A percentile compares a stretch with the other conserved stretches of the same genome.
phyloP scores from a whole-genome alignment of 2,797 vertebrate species.

The Hoplostethus atlanticus region DNA sequence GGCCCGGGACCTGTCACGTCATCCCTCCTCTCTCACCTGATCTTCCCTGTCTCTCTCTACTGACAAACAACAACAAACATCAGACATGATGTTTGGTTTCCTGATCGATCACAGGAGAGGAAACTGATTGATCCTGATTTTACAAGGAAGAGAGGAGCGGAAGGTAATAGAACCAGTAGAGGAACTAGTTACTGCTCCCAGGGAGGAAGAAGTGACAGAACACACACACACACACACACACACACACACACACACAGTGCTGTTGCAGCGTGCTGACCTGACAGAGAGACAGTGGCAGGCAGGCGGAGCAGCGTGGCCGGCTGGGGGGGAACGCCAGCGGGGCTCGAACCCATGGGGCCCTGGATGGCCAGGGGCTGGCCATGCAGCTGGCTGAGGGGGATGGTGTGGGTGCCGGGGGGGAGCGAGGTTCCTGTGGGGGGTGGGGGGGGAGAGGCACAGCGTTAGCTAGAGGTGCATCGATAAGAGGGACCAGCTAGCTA shows the following conservation, averaged over 20 bases:
- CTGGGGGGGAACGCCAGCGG: slow-evolving; percentile 66
- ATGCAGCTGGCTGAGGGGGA: slow-evolving; percentile 84
- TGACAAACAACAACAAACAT: too few species aligned
- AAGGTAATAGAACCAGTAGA: too few species aligned
- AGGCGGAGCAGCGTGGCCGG: slow-evolving; percentile 80
- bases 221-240: neutral
- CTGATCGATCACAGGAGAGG: too few species aligned
- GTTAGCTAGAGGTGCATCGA: neutral
- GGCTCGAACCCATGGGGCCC: slow-evolving; percentile 67
- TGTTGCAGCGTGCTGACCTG: slow-evolving; percentile 72
- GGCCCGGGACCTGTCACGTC: too few species aligned
- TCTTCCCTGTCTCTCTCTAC: too few species aligned
- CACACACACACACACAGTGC: neutral
- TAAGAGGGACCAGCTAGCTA: too few species aligned
- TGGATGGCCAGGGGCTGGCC: slow-evolving; percentile 64
- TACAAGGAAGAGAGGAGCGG: too few species aligned
- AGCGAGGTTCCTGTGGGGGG: slow-evolving; percentile 77
- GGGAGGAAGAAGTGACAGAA: too few species aligned
- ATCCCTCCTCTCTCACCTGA: too few species aligned
- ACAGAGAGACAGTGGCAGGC: slow-evolving; percentile 77
- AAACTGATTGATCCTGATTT: too few species aligned
- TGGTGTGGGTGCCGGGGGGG: slow-evolving; percentile 78
- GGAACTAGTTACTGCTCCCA: too few species aligned
- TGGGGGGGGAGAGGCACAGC: neutral
- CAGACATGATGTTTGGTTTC: too few species aligned